Percentiles rank a stretch among this genome's conserved stretches.
Conservation (phyloP, 2,888 invertebrate species). For the Chrysodeixis includens region DNA sequence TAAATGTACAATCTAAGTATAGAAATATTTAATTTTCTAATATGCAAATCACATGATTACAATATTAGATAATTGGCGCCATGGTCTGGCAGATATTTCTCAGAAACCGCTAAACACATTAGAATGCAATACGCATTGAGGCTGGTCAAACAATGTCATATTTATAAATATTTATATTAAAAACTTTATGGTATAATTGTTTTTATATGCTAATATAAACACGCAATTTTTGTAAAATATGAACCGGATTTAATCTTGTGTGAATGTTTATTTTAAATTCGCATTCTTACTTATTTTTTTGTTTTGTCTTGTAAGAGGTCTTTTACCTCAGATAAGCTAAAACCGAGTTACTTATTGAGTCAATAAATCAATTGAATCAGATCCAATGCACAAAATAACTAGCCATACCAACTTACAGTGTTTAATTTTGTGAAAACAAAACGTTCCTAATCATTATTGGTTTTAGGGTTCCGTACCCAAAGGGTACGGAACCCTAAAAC, state of each 20-base stretch:
- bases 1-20: background rate
- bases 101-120: slow-evolving; percentile 7
- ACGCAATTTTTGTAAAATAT: background rate
- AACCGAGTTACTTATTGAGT: too few relatives aligned
- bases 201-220: slow-evolving; percentile 7
- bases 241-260: background rate
- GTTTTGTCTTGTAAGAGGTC: too few relatives aligned
- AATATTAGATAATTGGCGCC: slow-evolving; percentile 7
- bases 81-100: background rate
- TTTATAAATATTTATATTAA: slow-evolving; percentile 5
- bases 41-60: slow-evolving; percentile 10
- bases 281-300: background rate
- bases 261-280: background rate
- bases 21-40: slow-evolving; percentile 8
- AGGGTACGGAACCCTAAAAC: too few relatives aligned
- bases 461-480: too few relatives aligned
- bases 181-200: background rate
- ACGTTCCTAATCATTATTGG: too few relatives aligned
- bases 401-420: too few relatives aligned
- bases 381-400: too few relatives aligned
- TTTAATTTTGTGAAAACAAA: too few relatives aligned
- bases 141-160: slow-evolving; percentile 6
- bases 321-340: too few relatives aligned
- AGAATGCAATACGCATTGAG: slow-evolving; percentile 3
- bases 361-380: too few relatives aligned